Conservation (phyloP, 2,113 vertebrate genomes). For the Nesospiza acunhae region DNA sequence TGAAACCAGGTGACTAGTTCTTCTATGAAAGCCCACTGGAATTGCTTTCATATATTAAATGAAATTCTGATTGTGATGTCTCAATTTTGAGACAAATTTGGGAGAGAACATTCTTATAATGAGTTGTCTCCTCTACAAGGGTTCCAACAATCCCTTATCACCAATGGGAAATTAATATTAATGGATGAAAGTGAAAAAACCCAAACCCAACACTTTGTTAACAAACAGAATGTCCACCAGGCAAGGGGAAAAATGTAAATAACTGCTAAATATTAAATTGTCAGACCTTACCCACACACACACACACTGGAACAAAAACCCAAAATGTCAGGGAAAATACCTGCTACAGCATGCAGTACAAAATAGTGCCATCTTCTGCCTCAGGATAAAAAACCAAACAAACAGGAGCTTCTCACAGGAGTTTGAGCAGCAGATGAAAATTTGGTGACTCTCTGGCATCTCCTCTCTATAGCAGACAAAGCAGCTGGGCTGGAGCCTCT, state of each 20-base stretch:
- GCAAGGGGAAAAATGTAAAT: not conserved
- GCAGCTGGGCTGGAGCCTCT: not conserved
- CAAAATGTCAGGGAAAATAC: not conserved
- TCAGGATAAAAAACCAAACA: not conserved
- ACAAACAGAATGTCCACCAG: not conserved
- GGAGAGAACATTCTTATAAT: not conserved
- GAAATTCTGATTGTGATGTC: not conserved
- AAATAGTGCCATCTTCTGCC: accelerated
- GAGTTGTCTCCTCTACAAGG: not conserved
- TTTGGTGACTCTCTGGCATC: accelerated
- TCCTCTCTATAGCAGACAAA: not conserved
- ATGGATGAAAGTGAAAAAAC: not conserved
- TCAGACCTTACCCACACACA: not conserved
- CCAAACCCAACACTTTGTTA: not conserved
- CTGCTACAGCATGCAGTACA: not conserved
- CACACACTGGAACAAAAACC: accelerated
- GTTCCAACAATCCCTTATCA: not conserved
- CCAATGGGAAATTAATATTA: not conserved
- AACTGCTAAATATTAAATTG: not conserved
- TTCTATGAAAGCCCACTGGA: not conserved
- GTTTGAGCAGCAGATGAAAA: not conserved
- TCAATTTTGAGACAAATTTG: not conserved
- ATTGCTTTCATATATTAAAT: not conserved
- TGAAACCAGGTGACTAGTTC: not conserved
- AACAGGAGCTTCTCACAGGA: not conserved